Evolutionary conservation across 2,113 vertebrate genomes (phyloP).

Genomic region (Antechinus stuartii): DNA sequence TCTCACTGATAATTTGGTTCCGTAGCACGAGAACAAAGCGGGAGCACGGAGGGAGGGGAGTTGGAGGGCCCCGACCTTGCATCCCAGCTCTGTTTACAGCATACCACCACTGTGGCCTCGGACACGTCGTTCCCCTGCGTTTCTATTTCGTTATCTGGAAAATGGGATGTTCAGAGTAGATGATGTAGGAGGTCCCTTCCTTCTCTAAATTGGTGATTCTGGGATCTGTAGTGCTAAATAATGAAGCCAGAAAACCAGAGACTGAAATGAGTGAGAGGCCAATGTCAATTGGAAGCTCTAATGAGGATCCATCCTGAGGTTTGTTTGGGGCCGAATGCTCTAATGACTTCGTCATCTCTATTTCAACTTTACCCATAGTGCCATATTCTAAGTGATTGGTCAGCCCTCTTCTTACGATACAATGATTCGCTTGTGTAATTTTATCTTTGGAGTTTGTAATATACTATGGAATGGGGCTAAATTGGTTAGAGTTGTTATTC

Average conservation of each 20-base stretch:
- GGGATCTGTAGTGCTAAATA: neutral
- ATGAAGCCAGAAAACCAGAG: neutral
- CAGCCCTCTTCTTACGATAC: neutral
- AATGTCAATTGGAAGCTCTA: neutral
- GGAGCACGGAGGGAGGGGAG: neutral
- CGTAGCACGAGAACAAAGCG: neutral
- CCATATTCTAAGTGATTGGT: neutral
- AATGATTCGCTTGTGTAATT: constrained; percentile 58
- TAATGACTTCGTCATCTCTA: neutral
- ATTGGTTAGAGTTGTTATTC: constrained; percentile 78
- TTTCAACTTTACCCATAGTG: neutral
- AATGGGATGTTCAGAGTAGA: neutral
- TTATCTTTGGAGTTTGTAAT: constrained; percentile 70
- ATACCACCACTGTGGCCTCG: neutral
- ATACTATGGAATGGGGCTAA: constrained; percentile 66
- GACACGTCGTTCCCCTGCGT: neutral
- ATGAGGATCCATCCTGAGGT: neutral
- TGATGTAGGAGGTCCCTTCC: neutral
- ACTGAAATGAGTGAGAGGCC: neutral
- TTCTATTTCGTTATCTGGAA: neutral
- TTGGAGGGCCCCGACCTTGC: neutral
- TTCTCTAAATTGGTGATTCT: neutral
- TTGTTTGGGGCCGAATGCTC: neutral
- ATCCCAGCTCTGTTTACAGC: neutral
- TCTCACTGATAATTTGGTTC: neutral